Evolutionary conservation across 2,113 vertebrate species (phyloP), one percentile per base, ranked within the genome.

Genomic region (Oriolus oriolus): DNA sequence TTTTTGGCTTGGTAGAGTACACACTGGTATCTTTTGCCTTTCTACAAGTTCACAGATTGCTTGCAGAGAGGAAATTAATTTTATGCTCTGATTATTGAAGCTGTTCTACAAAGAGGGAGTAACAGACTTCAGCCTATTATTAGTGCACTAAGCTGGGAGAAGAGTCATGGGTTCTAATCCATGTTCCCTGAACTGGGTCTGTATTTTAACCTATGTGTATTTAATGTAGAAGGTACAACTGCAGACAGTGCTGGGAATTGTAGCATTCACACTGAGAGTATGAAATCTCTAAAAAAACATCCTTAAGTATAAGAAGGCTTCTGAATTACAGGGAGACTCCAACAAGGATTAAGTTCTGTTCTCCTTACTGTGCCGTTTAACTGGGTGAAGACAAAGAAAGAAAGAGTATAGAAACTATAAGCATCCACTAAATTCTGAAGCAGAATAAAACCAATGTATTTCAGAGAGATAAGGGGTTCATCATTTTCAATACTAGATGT

Each of bases 21-120:
- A 31, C 37, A 22, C n/a, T 71, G 21, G 33, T 79, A 56, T 68
- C 24, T 83, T 94, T 85, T 80, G 39, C 56, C n/a, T 77, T 93
- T 90, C 74, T 7, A 45, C 61, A 76, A 83, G 44, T 87, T 85
- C 66, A 84, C 18, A 76, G 45, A 60, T 54, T 45, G 54, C 42
- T 80, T 90, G 37, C 8, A 28, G 41, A 30, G 23, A 73, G 54
- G 45, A 90, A 94, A 94, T 83, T 18, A 87, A 85, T 91, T 83
- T 89, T 89, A 89, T 86, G 37, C 50, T 94, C 85, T 80, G 66
- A 88, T 90, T 88, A 83, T 65, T 44, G 23, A 92, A 92, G 35
- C 42, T 77, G 39, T 88, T 92, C 59, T 92, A 54, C 60, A 66
- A 85, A 77, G 66, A 85, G 18, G 11, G 39, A 74, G 33, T 45